Base-by-base conservation (phyloP, 2,888 invertebrate species). In the Tortrix viridana region DNA sequence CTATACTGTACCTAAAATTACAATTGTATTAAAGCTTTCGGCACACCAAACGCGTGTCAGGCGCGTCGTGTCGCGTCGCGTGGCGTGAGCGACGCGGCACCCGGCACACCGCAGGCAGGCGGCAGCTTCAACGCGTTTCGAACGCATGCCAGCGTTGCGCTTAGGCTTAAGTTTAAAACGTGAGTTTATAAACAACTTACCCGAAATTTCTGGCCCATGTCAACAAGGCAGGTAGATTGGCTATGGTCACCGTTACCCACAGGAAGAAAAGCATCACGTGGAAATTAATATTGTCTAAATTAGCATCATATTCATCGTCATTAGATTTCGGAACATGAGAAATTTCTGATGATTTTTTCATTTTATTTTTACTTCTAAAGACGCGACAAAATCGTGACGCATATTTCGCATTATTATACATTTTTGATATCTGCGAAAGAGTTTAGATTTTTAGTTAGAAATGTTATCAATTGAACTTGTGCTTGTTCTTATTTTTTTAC, bases 151-250 rank as follows among this genome's bases (percentile, higher is more conserved):
- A n/a, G n/a, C n/a, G n/a, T n/a, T n/a, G n/a, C n/a, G n/a, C n/a
- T n/a, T n/a, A n/a, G n/a, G n/a, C n/a, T 32, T 32, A 32, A 32
- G 32, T 32, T 32, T 32, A 9, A 32, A 32, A 32, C 9, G 32
- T 3, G 12, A 12, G 6, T 32, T 32, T 23, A n/a, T 26, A 3
- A 18, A 44, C 16, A 18, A 89, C 92, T 93, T 92, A 96, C 96
- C 94, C 94, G 73, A 95, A 96, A 88, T 95, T 96, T 76, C 95
- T 95, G 0, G 96, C 95, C 97, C 97, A 97, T 5, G 96, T 95
- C 46, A 97, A 80, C 16, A 95, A 93, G 46, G 95, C 94, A 0
- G 97, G 97, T 12, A 95, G 70, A 83, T 96, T 96, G 43, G 96
- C 85, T n/a, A 94, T 67, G 0, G 96, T 92, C 32, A 95, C 92